A percentile compares a stretch with the other conserved stretches of the same genome.
phyloP scores from a whole-genome alignment of 2,797 vertebrate species.

The Cryptoblepharus egeriae region DNA sequence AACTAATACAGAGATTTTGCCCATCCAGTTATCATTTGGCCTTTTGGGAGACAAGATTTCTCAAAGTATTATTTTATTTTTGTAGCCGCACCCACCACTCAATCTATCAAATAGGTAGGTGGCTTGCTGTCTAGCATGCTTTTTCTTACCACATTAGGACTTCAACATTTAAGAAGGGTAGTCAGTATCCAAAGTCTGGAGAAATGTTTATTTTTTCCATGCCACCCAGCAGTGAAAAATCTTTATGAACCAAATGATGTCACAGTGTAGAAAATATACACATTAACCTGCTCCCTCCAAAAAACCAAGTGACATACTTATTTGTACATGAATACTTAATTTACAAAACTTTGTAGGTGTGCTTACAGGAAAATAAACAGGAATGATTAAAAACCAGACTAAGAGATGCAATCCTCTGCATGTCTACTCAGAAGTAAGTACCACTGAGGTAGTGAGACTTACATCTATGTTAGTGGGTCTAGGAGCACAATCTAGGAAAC shows the following conservation, averaged over 20 bases:
- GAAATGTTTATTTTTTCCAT: conserved; percentile 47
- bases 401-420: too few species aligned
- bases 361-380: neutral
- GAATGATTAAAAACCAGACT: neutral
- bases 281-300: neutral
- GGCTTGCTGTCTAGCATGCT: conserved; percentile 9
- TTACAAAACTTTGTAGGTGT: neutral
- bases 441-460: too few species aligned
- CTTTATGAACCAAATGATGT: conserved; percentile 46
- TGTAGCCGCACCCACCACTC: neutral
- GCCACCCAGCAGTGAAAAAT: conserved; percentile 23
- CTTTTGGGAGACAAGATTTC: neutral
- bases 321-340: neutral
- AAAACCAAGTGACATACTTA: neutral
- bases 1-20: neutral
- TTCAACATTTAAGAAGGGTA: conserved; percentile 4
- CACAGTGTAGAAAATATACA: conserved; percentile 15
- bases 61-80: neutral
- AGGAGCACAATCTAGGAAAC: neutral
- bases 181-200: conserved; percentile 27
- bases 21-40: neutral
- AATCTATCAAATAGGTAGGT: neutral
- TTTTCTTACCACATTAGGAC: neutral
- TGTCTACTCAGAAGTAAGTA: too few species aligned
- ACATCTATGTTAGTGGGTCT: too few species aligned